Evolutionary conservation across 2,888 invertebrate genomes (phyloP).

Genomic region (Catonia carolina): DNA sequence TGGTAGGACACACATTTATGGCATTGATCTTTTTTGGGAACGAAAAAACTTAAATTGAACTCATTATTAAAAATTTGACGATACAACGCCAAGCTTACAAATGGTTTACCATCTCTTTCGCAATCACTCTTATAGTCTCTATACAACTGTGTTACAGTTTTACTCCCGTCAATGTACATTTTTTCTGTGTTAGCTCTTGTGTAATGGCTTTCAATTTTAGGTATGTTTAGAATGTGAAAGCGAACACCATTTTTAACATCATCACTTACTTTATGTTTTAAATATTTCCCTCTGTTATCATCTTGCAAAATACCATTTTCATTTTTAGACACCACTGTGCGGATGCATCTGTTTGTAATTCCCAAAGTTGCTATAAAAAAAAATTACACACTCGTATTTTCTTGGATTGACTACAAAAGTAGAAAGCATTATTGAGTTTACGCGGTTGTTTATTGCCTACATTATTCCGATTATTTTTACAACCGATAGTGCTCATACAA

Average conservation of each 20-base stretch:
- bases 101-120: constrained; percentile 21
- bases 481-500: constrained; percentile 27
- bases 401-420: constrained; percentile 30
- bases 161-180: constrained; percentile 36
- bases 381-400: constrained; percentile 29
- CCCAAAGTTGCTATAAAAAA: constrained; percentile 19
- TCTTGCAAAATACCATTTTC: constrained; percentile 28
- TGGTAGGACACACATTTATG: not conserved
- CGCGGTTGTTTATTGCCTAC: constrained; percentile 29
- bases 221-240: constrained; percentile 35
- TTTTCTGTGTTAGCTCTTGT: constrained; percentile 30
- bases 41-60: constrained; percentile 26
- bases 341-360: constrained; percentile 30
- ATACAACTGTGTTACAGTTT: constrained; percentile 32
- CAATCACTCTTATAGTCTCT: constrained; percentile 32
- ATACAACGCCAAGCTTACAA: constrained; percentile 22
- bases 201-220: constrained; percentile 36
- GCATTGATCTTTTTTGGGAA: constrained; percentile 24
- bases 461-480: constrained; percentile 27
- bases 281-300: constrained; percentile 36
- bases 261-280: too few relatives aligned
- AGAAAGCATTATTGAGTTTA: constrained; percentile 32
- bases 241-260: constrained; percentile 31
- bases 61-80: constrained; percentile 22
- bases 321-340: constrained; percentile 27